Conservation (phyloP, 2,113 vertebrate species). For the Tenrec ecaudatus region DNA sequence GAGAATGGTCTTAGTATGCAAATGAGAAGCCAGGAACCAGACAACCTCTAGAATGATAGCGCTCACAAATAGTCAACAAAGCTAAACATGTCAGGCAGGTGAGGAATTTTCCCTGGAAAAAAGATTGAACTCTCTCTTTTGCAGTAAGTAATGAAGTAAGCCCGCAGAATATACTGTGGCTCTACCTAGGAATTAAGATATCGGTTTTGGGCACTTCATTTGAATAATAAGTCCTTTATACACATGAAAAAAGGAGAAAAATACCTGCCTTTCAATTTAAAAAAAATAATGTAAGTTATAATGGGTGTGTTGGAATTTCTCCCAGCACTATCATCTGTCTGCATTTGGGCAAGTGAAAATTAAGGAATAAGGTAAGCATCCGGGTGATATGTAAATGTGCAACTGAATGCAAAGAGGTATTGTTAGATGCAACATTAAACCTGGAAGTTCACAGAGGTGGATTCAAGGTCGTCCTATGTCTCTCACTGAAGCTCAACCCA, state of each 20-base stretch:
- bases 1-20: not conserved
- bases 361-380: not conserved
- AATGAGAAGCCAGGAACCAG: slow-evolving; percentile 38
- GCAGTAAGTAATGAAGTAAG: not conserved
- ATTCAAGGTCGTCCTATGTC: not conserved
- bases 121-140: not conserved
- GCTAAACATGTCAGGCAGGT: not conserved
- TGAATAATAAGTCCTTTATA: not conserved
- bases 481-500: not conserved
- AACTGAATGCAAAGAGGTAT: not conserved
- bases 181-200: slow-evolving; percentile 14
- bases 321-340: not conserved
- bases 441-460: not conserved
- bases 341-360: not conserved
- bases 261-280: not conserved
- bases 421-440: not conserved
- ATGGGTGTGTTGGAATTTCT: not conserved
- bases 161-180: not conserved
- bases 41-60: not conserved
- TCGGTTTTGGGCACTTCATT: not conserved
- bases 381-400: not conserved
- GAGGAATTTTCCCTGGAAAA: not conserved
- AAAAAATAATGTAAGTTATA: not conserved
- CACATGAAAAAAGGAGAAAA: not conserved
- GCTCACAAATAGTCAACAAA: not conserved